These are phyloP conservation scores for Drosophila antonietae DNA, from an alignment of 2,888 invertebrate species.

Conservation along the genomic window DNA sequence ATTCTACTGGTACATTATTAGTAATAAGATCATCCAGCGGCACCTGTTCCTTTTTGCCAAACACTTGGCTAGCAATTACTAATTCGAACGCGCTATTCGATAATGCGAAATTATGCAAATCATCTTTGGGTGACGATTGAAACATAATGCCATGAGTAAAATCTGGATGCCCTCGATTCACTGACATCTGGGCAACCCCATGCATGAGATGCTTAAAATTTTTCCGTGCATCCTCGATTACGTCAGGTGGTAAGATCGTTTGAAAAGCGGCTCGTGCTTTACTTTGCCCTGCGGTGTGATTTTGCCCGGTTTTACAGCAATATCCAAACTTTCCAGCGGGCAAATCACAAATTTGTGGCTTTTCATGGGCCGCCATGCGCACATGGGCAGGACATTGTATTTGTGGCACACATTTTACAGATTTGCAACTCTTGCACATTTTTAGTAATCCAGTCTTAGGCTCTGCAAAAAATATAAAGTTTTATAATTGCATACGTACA, in stretches of 20 bases:
- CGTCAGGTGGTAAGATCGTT: slow-evolving; percentile 53
- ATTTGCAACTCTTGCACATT: slow-evolving; percentile 84
- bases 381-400: slow-evolving; percentile 89
- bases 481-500: background rate
- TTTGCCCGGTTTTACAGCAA: slow-evolving; percentile 88
- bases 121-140: slow-evolving; percentile 82
- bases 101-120: slow-evolving; percentile 84
- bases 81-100: slow-evolving; percentile 86
- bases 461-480: slow-evolving; percentile 11
- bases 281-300: slow-evolving; percentile 85
- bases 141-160: slow-evolving; percentile 83
- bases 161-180: slow-evolving; percentile 83
- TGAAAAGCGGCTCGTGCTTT: slow-evolving; percentile 44
- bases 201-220: slow-evolving; percentile 84
- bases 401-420: slow-evolving; percentile 87
- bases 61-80: slow-evolving; percentile 85
- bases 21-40: slow-evolving; percentile 82
- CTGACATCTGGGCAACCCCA: slow-evolving; percentile 78
- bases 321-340: slow-evolving; percentile 85
- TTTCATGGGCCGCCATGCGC: slow-evolving; percentile 78
- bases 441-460: slow-evolving; percentile 55
- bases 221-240: slow-evolving; percentile 80
- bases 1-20: slow-evolving; percentile 82
- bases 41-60: slow-evolving; percentile 85
- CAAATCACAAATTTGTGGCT: slow-evolving; percentile 86